Percentiles rank a stretch among this genome's conserved stretches.
Conservation (phyloP, 2,888 invertebrate genomes). For the Drosophila quinaria region DNA sequence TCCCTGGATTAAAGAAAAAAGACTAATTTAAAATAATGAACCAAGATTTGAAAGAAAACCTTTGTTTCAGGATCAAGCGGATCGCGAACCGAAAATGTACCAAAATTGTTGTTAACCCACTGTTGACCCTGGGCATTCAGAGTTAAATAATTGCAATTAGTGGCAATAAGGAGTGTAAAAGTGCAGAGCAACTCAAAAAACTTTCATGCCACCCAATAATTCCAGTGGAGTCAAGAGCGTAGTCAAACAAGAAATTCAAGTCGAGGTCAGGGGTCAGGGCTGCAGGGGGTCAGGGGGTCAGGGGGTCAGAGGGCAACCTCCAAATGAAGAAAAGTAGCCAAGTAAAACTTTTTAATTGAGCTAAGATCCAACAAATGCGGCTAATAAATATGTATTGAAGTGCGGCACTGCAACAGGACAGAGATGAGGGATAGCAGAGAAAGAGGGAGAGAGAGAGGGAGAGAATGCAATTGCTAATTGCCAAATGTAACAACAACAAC, state of each 20-base stretch:
- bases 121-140: slow-evolving; percentile 21
- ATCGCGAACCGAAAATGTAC: too few relatives aligned
- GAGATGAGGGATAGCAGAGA: not conserved
- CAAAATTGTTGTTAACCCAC: too few relatives aligned
- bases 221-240: slow-evolving; percentile 18
- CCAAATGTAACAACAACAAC: slow-evolving; percentile 68
- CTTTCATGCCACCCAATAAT: slow-evolving; percentile 27
- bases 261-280: not conserved
- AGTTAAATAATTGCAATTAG: slow-evolving; percentile 75
- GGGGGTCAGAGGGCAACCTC: slow-evolving; percentile 34
- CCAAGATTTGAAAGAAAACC: too few relatives aligned
- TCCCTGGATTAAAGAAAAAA: too few relatives aligned
- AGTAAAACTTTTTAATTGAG: slow-evolving; percentile 81
- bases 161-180: slow-evolving; percentile 45
- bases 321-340: slow-evolving; percentile 77
- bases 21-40: too few relatives aligned
- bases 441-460: slow-evolving; percentile 20
- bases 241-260: slow-evolving; percentile 40
- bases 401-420: slow-evolving; percentile 34
- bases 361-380: slow-evolving; percentile 82
- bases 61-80: too few relatives aligned
- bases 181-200: slow-evolving; percentile 47
- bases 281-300: slow-evolving; percentile 30
- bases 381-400: slow-evolving; percentile 81
- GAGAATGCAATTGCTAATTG: slow-evolving; percentile 74